Evolutionary conservation across 2,797 vertebrate genomes (phyloP).

Genomic region (Poecilia wingei): DNA sequence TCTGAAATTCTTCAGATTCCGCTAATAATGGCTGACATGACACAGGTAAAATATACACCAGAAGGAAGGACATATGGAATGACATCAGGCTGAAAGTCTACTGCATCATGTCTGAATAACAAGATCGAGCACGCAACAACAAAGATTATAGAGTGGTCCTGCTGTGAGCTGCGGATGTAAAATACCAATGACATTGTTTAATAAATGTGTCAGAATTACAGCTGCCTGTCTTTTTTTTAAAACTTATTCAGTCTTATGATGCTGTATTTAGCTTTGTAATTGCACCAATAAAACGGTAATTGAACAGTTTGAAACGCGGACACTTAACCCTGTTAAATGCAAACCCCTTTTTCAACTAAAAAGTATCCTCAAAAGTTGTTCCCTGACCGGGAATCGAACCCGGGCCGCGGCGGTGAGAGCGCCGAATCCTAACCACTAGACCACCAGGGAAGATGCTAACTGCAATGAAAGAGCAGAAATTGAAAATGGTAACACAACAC

Average conservation of each 20-base stretch:
- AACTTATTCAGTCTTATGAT: background rate
- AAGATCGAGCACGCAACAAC: slow-evolving; percentile 47
- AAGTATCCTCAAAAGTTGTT: slow-evolving; percentile 35
- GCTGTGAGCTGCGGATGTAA: background rate
- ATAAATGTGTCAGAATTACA: background rate
- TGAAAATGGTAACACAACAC: background rate
- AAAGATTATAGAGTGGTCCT: slow-evolving; percentile 12
- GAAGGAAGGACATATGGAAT: slow-evolving; percentile 66
- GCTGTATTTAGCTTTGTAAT: too few species aligned
- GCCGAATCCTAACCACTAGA: slow-evolving; percentile 83
- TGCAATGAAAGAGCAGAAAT: fast-evolving
- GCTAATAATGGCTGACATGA: background rate
- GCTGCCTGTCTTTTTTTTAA: background rate
- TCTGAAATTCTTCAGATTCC: slow-evolving; percentile 3
- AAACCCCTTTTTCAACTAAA: background rate
- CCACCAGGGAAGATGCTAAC: slow-evolving; percentile 50
- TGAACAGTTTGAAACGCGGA: background rate
- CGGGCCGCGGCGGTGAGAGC: slow-evolving; percentile 76
- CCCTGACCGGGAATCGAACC: slow-evolving; percentile 82
- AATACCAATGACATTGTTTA: background rate
- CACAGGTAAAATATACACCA: slow-evolving; percentile 38
- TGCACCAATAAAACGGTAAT: background rate
- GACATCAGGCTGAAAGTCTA: slow-evolving; percentile 62
- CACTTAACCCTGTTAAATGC: background rate
- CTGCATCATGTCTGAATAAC: slow-evolving; percentile 53